These are phyloP conservation scores for Pachydiplax longipennis DNA, from an alignment of 2,888 invertebrate species.

Conservation along the genomic window DNA sequence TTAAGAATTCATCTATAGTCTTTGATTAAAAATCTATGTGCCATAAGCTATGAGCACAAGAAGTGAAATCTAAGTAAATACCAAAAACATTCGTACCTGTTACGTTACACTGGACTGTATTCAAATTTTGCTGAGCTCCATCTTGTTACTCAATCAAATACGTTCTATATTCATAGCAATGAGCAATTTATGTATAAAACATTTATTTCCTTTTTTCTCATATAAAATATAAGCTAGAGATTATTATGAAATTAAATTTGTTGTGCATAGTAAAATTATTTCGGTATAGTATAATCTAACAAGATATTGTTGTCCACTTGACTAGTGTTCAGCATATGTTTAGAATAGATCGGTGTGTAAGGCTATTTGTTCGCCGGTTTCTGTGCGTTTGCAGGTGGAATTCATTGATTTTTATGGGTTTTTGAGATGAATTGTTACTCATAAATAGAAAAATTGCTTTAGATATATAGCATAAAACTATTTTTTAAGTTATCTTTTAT, in stretches of 20 bases:
- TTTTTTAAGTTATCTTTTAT: too few species aligned
- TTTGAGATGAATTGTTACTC: too few species aligned
- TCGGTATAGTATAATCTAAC: not conserved
- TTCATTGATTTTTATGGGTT: too few species aligned
- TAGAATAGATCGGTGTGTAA: not conserved
- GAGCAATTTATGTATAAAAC: not conserved
- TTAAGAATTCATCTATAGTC: not conserved
- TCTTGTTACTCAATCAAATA: slow-evolving; percentile 27
- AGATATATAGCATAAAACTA: too few species aligned
- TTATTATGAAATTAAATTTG: too few species aligned
- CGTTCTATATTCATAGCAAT: not conserved
- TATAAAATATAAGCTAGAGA: not conserved
- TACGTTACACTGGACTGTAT: slow-evolving; percentile 1
- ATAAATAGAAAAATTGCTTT: too few species aligned
- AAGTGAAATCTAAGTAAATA: not conserved
- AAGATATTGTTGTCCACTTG: not conserved
- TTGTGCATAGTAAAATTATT: not conserved
- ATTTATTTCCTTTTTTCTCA: not conserved
- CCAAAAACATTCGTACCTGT: not conserved
- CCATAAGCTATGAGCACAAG: not conserved
- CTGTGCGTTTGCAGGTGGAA: not conserved
- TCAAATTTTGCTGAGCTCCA: slow-evolving; percentile 35
- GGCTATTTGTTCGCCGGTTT: not conserved
- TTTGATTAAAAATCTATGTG: not conserved
- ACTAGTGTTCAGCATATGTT: slow-evolving; percentile 18